Base-by-base conservation (phyloP, 2,888 invertebrate genomes). In the Athripsodes cinereus region DNA sequence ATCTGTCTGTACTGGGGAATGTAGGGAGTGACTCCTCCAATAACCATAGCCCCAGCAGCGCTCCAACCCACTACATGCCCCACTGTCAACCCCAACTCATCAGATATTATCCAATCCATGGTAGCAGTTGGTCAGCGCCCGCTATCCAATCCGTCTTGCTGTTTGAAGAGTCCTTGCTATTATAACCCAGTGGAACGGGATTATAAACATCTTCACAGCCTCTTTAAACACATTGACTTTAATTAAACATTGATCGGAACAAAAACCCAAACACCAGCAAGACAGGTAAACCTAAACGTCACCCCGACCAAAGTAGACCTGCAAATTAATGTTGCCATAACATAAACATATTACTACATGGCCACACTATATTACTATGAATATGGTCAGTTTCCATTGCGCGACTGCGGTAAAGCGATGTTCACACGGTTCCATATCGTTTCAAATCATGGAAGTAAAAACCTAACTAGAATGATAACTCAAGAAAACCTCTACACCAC, bases 1-100 rank as follows among this genome's bases (percentile, higher is more conserved):
- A 99, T 98, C 76, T 98, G 95, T 66, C 86, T 81, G 71, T 97
- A 98, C 70, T 97, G 97, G 35, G 97, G 97, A 67, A 98, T 89
- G 70, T 96, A 98, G 22, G 97, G 97, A 62, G 96, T 86, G 44
- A 96, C 87, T 66, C 97, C 97, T 55, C 97, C 97, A 67, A 96
- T 84, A 62, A 97, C 90, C 92, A 97, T 96, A 63, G 92, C 92
- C 59, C 86, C 85, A 62, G 91, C 89, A 66, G 91, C 90, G 57
- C 85, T 79, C 86, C 89, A 90, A 59, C 87, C 86, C 34, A 88
- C 84, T 61, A 92, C 73, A 69, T 89, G 86, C 53, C 87, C 85
- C 63, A 92, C 81, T 16, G 88, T 88, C 53, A 89, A 73, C 57
- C 87, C 85, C 69, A 87, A 72, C 69, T 87, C 87, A 70, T 87